Percentiles rank a stretch among this genome's conserved stretches.
phyloP scores from a whole-genome alignment of 2,113 vertebrate species.

The Psittacara wagleri region DNA sequence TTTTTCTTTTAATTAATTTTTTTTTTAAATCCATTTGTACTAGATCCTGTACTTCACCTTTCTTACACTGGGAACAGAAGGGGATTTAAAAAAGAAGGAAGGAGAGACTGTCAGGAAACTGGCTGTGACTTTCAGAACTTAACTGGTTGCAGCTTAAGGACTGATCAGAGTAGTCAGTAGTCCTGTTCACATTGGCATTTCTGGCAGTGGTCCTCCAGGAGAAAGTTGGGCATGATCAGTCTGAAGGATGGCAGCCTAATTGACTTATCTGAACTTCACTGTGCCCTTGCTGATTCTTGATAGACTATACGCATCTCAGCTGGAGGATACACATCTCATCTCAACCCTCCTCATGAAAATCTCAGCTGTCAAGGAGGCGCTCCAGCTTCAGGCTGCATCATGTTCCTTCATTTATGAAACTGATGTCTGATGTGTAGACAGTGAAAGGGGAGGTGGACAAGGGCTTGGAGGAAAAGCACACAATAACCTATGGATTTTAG shows the following conservation, averaged over 20 bases:
- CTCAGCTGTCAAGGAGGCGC: not conserved
- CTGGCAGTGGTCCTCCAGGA: not conserved
- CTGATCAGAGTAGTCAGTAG: not conserved
- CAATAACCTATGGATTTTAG: not conserved
- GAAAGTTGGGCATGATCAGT: not conserved
- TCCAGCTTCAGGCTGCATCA: not conserved
- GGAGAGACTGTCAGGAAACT: not conserved
- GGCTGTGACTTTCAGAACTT: not conserved
- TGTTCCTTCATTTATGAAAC: not conserved
- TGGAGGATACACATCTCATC: not conserved
- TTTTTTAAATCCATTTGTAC: not conserved
- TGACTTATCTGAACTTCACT: not conserved
- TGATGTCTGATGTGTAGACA: not conserved
- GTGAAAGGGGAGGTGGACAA: not conserved
- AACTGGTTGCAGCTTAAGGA: not conserved
- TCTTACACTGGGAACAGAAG: not conserved
- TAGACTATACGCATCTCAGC: not conserved
- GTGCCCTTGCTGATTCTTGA: not conserved
- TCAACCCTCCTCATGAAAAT: not conserved
- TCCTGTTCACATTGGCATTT: not conserved
- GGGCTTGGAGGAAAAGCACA: not conserved
- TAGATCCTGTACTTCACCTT: not conserved
- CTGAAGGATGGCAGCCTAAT: not conserved
- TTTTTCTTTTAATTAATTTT: not conserved
- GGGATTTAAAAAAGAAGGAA: not conserved